Evolutionary conservation across 2,888 invertebrate species (phyloP).

Genomic region (Drosophila maculinotata): DNA sequence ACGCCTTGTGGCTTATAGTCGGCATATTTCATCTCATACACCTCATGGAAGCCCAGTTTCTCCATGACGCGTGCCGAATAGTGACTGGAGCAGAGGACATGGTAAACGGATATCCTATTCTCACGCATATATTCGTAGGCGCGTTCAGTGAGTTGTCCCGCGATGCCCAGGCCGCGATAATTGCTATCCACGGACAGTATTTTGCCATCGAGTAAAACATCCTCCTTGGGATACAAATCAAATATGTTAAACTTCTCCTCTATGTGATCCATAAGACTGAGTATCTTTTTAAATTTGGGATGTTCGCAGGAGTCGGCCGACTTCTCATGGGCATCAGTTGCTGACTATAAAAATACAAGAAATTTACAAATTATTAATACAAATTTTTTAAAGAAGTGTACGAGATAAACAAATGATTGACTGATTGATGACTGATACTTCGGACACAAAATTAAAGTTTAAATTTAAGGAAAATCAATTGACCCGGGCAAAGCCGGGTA

Average conservation of each 20-base stretch:
- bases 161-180: slow-evolving; percentile 84
- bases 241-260: slow-evolving; percentile 85
- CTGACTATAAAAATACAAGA: background rate
- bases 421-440: too few relatives aligned
- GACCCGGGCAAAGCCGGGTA: too few relatives aligned
- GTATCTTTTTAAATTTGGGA: slow-evolving; percentile 86
- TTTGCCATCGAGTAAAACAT: slow-evolving; percentile 84
- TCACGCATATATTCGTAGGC: slow-evolving; percentile 83
- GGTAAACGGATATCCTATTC: slow-evolving; percentile 86
- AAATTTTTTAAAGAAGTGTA: too few relatives aligned
- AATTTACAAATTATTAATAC: background rate
- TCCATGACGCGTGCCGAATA: slow-evolving; percentile 91
- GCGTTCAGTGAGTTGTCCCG: slow-evolving; percentile 83
- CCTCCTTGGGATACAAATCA: slow-evolving; percentile 84
- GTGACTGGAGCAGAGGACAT: slow-evolving; percentile 91
- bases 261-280: slow-evolving; percentile 85
- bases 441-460: too few relatives aligned
- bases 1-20: slow-evolving; percentile 88
- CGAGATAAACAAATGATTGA: background rate
- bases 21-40: slow-evolving; percentile 88
- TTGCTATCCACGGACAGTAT: slow-evolving; percentile 84
- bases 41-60: slow-evolving; percentile 89
- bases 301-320: slow-evolving; percentile 84
- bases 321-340: slow-evolving; percentile 54
- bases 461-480: too few relatives aligned